Evolutionary conservation across 2,888 invertebrate species (phyloP), one percentile per base, ranked within the genome.

Genomic region (Schrankia costaestrigalis): DNA sequence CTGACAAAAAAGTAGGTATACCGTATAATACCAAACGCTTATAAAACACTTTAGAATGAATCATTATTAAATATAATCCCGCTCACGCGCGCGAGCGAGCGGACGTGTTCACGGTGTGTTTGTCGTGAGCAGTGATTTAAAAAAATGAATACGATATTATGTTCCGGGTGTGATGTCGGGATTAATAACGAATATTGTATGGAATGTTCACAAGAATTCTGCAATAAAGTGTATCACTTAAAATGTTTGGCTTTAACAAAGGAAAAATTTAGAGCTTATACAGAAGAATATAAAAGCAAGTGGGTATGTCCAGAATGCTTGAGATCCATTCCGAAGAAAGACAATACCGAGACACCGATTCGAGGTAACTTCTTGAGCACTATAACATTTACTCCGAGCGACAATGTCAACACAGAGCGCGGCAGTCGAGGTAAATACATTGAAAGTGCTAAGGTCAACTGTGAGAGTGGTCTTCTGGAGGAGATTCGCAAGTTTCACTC

Each of bases 301-400:
- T 18, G 27, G 27, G 14, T 17, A 7, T 31, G 31, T 11, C 15
- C 31, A 2, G 17, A 15, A 12, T 31, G 31, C n/a, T n/a, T 15
- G 11, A 2, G 31, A n/a, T 11, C 2, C 8, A 31, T 17, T 2
- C 15, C 24, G 1, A 15, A 17, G 11, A 10, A 4, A 6, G 17
- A 17, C 10, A 23, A 17, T 3, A 11, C 31, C 3, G 31, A 31
- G 3, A 27, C 27, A 11, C 27, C 27, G 30, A 7, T 21, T 1
- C 25, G 21, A 7, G n/a, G 21, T 4, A n/a, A 5, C 1, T 21
- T 14, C 24, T 32, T 31, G 13, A 40, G 33, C 14, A 31, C 41
- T 3, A 35, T 26, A 12, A n/a, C n/a, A n/a, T n/a, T n/a, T n/a
- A 34, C 45, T 26, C 48, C 48, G 2, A 35, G 31, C 24, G 33